Evolutionary conservation across 53 echinoderm and acorn worm genomes (phyloP).

Genomic region (Paelopatides confundens): DNA sequence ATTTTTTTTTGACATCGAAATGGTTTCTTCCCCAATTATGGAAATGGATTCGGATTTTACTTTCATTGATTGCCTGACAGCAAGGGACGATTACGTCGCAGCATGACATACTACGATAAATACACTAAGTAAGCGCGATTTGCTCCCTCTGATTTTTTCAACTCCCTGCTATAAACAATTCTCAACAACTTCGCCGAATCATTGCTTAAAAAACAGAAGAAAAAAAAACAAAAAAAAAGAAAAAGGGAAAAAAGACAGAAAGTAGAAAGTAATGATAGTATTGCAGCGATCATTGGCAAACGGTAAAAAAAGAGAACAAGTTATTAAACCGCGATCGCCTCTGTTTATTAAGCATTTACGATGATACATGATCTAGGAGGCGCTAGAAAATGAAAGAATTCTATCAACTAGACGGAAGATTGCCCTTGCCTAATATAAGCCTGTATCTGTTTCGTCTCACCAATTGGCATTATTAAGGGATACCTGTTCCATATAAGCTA

Average conservation of each 20-base stretch:
- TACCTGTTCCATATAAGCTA: background rate
- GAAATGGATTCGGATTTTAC: conserved; percentile 51
- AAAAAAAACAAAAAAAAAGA: background rate
- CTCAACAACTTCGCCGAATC: background rate
- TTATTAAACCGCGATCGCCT: conserved; percentile 38
- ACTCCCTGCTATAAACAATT: conserved; percentile 32
- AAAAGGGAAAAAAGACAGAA: background rate
- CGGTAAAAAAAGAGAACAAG: background rate
- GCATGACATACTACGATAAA: conserved; percentile 26
- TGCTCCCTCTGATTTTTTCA: conserved; percentile 34
- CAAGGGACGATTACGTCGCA: conserved; percentile 15
- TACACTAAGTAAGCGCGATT: conserved; percentile 22
- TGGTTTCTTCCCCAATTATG: conserved; percentile 46
- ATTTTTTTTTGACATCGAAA: conserved; percentile 16
- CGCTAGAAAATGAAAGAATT: conserved; percentile 37
- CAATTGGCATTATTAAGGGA: background rate
- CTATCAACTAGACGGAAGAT: conserved; percentile 6
- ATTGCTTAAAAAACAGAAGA: background rate
- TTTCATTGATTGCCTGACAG: conserved; percentile 45
- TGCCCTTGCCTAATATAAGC: conserved; percentile 6
- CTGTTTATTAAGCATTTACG: conserved; percentile 49
- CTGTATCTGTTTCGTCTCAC: conserved; percentile 22
- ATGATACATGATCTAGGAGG: conserved; percentile 31
- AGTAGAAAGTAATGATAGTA: background rate
- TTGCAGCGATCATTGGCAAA: background rate